Percentiles rank a stretch among this genome's conserved stretches.
phyloP scores from a whole-genome alignment of 2,113 vertebrate species.

The Ciconia stormi region DNA sequence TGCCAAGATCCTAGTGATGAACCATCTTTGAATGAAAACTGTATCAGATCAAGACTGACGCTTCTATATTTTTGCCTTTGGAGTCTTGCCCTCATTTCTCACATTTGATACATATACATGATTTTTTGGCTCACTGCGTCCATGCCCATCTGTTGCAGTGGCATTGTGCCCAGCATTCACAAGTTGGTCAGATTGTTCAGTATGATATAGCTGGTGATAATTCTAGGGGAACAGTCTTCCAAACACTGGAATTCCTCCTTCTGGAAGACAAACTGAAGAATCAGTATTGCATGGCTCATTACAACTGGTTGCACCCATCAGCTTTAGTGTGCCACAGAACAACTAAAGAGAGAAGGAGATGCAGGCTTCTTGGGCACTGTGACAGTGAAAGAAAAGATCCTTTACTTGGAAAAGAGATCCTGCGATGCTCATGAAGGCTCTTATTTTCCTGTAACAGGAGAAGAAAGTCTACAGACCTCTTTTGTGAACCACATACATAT shows the following conservation, averaged over 20 bases:
- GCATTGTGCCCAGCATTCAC: constrained; percentile 36
- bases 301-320: background rate
- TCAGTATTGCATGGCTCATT: background rate
- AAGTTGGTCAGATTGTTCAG: background rate
- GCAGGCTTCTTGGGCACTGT: background rate
- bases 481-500: rapidly evolving
- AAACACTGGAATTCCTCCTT: background rate
- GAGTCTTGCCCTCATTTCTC: constrained; percentile 62
- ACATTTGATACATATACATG: constrained; percentile 31
- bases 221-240: background rate
- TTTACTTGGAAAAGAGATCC: background rate
- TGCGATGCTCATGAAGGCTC: background rate
- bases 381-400: background rate
- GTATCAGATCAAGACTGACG: constrained; percentile 49
- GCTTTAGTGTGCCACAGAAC: background rate
- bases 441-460: background rate
- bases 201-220: background rate
- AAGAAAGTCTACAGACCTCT: background rate
- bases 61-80: constrained; percentile 54
- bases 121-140: constrained; percentile 41
- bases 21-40: constrained; percentile 28
- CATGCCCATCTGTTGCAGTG: constrained; percentile 57
- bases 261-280: background rate
- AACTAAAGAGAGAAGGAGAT: background rate
- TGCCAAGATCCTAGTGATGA: background rate